phyloP scores from a whole-genome alignment of 2,797 vertebrate species.

The Propithecus perrieri region DNA sequence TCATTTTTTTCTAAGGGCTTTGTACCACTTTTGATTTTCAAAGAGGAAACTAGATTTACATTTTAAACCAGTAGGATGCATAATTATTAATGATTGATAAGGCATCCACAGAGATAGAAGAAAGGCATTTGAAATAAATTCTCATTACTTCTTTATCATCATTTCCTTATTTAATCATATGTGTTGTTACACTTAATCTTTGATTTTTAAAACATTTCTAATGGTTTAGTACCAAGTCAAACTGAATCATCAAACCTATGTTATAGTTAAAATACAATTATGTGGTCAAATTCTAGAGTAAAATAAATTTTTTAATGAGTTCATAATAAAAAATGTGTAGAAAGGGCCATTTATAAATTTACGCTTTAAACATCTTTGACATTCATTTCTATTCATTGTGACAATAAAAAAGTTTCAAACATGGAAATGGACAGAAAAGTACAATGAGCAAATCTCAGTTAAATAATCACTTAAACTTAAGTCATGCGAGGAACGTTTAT shows the following conservation, averaged over 20 bases:
- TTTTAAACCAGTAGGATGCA: neutral
- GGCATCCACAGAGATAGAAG: neutral
- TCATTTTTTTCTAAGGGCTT: neutral
- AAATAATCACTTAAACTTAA: slow-evolving; percentile 71
- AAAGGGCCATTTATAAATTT: neutral
- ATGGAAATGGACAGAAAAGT: slow-evolving; percentile 65
- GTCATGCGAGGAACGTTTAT: slow-evolving; percentile 69
- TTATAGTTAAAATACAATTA: neutral
- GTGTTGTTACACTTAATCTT: neutral
- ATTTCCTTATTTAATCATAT: slow-evolving; percentile 21
- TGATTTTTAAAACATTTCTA: slow-evolving; percentile 30
- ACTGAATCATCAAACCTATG: neutral
- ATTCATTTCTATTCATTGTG: slow-evolving; percentile 57
- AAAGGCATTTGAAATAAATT: slow-evolving; percentile 31
- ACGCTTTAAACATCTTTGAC: slow-evolving; percentile 42
- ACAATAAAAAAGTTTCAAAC: slow-evolving; percentile 67
- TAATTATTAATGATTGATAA: slow-evolving; percentile 10
- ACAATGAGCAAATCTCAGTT: slow-evolving; percentile 38
- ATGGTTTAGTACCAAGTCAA: slow-evolving; percentile 2
- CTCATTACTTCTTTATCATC: neutral
- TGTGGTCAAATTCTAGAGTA: slow-evolving; percentile 41
- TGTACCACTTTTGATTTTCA: neutral
- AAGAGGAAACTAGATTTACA: neutral
- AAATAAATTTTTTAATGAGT: slow-evolving; percentile 41
- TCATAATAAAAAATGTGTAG: slow-evolving; percentile 7